Evolutionary conservation across 2,797 vertebrate genomes (phyloP), one percentile per base, ranked within the genome.

Genomic region (Eulemur rubriventer): DNA sequence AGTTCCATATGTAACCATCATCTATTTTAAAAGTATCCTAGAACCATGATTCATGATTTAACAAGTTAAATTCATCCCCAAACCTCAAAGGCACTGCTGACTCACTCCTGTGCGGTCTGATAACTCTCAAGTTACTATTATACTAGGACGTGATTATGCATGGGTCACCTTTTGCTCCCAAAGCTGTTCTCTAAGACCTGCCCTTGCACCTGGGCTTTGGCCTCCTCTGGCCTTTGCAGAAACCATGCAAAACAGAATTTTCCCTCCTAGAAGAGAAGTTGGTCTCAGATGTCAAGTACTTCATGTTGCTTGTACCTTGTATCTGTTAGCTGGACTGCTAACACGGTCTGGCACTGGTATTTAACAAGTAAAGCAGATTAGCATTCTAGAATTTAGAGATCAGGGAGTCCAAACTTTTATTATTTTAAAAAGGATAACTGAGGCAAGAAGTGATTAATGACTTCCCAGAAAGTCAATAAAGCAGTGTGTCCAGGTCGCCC

Each of bases 21-120:
- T 93, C 78, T 91, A 78, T 55, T 89, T 78, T 72, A n/a, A 92
- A 95, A 63, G 78, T 82, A 59, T 61, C 38, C 57, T 69, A 50
- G 17, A 85, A 55, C 67, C 17, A 63, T 67, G 52, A 92, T 84
- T 89, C 35, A 73, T 57, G 24, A 52, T 76, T 89, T 87, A n/a
- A 93, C 50, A 80, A 90, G 55, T 65, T 79, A 59, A 92, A 82
- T 70, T 84, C 63, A 48, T 41, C 14, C 50, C 48, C 48, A 76
- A 69, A 89, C 7, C 80, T 83, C 81, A 61, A 86, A 95, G 78
- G 18, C 38, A 65, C 26, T 50, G 33, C 48, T 17, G 52, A 70
- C 8, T 26, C 33, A 48, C 28, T 11, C 4, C 41, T 48, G 12
- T 55, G 48, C 46, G 35, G 20, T 75, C 33, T 16, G 52, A 4